These are phyloP conservation scores for Hippocampus comes DNA, from an alignment of 2,113 vertebrate genomes.

Conservation along the genomic window DNA sequence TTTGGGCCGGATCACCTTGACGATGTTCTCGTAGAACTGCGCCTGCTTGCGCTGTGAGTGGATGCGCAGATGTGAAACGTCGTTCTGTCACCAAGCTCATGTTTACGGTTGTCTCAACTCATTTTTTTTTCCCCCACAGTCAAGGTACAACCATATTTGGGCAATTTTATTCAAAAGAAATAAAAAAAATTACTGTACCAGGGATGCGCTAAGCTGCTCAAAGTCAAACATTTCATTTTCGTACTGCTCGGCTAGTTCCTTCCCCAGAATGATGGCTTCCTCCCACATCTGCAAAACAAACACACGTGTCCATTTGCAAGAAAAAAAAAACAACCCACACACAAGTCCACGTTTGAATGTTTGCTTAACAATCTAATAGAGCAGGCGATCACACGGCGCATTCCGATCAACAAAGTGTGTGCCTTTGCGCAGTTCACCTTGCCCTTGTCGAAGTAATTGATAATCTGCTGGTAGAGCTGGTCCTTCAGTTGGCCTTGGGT, in stretches of 20 bases:
- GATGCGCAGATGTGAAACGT: not conserved
- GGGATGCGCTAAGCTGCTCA: constrained; percentile 91
- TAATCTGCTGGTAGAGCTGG: constrained; percentile 96
- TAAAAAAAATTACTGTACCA: constrained; percentile 76
- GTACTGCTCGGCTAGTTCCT: constrained; percentile 95
- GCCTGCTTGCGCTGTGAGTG: constrained; percentile 88
- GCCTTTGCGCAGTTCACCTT: constrained; percentile 77
- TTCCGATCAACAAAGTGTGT: not conserved
- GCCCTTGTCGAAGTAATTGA: constrained; percentile 99
- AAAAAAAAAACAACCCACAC: constrained; percentile 5
- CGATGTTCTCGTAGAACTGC: constrained; percentile 97
- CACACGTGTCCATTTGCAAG: constrained; percentile 7
- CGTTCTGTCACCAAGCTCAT: too few relatives aligned
- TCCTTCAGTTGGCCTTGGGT: constrained; percentile 97
- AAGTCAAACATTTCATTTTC: constrained; percentile 99
- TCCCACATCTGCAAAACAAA: constrained; percentile 89
- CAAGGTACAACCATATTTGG: too few relatives aligned
- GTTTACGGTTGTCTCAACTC: too few relatives aligned
- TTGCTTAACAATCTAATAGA: too few relatives aligned
- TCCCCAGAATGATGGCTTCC: constrained; percentile 94
- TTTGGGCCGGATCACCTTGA: constrained; percentile 93
- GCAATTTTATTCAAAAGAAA: too few relatives aligned
- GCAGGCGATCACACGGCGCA: too few relatives aligned
- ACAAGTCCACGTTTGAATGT: not conserved
- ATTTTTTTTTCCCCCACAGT: too few relatives aligned